Evolutionary conservation across 2,888 invertebrate species (phyloP).

Genomic region (Sycophila texana): DNA sequence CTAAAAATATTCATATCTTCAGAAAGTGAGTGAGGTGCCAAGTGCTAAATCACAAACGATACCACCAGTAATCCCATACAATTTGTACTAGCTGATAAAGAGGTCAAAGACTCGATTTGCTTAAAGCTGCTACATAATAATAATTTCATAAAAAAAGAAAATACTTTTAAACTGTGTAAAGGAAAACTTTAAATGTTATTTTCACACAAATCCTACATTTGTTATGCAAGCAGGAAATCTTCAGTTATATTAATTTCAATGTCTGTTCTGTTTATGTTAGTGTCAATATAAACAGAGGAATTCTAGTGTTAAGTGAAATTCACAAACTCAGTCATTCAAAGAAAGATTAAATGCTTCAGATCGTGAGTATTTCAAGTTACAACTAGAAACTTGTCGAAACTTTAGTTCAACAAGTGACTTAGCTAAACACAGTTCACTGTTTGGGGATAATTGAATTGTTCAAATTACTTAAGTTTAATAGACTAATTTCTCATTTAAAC

Average conservation of each 20-base stretch:
- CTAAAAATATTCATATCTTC: conserved; percentile 52
- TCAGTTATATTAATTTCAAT: conserved; percentile 12
- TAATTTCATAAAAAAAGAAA: conserved; percentile 2
- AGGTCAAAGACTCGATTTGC: conserved; percentile 36
- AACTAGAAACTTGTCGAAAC: conserved; percentile 15
- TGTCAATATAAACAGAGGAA: not conserved
- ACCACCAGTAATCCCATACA: conserved; percentile 43
- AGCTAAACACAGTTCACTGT: too few relatives aligned
- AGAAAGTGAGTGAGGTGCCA: conserved; percentile 49
- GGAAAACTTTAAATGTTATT: too few relatives aligned
- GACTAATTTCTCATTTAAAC: not conserved
- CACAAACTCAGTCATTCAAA: conserved; percentile 7
- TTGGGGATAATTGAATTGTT: too few relatives aligned
- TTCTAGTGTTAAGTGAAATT: not conserved
- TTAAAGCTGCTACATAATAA: not conserved
- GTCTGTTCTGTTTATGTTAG: not conserved
- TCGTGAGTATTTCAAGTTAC: conserved; percentile 1
- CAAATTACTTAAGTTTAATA: too few relatives aligned
- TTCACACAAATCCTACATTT: not conserved
- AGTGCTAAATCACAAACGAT: conserved; percentile 46
- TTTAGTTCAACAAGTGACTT: not conserved
- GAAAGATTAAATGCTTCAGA: conserved; percentile 8
- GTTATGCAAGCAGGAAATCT: conserved; percentile 19
- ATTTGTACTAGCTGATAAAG: conserved; percentile 41
- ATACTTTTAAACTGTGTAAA: too few relatives aligned